Conservation (phyloP, 2,888 invertebrate genomes). For the Nephrotoma appendiculata region DNA sequence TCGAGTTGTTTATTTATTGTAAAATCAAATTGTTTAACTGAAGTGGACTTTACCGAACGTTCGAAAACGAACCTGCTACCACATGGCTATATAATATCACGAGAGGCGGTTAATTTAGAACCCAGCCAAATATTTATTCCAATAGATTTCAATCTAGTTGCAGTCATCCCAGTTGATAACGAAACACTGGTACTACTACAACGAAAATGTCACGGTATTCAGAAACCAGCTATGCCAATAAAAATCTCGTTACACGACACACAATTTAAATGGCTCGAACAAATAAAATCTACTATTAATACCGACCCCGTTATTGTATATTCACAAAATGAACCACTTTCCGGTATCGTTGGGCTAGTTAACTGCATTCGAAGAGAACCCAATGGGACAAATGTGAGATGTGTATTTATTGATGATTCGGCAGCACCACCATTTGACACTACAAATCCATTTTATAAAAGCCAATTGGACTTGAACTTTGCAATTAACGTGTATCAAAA, state of each 20-base stretch:
- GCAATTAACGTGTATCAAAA: slow-evolving; percentile 62
- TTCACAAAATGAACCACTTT: slow-evolving; percentile 48
- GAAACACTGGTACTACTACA: slow-evolving; percentile 25
- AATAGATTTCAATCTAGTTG: slow-evolving; percentile 20
- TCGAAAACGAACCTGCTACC: slow-evolving; percentile 38
- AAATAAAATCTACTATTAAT: slow-evolving; percentile 14
- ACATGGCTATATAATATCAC: slow-evolving; percentile 43
- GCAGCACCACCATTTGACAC: slow-evolving; percentile 51
- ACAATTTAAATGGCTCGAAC: slow-evolving; percentile 24
- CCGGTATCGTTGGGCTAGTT: slow-evolving; percentile 72
- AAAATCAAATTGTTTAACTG: slow-evolving; percentile 17
- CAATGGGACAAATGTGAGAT: slow-evolving; percentile 48
- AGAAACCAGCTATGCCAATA: slow-evolving; percentile 16
- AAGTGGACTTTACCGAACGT: slow-evolving; percentile 28
- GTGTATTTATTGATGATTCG: slow-evolving; percentile 46
- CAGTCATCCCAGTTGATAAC: slow-evolving; percentile 21
- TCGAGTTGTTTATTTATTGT: slow-evolving; percentile 26
- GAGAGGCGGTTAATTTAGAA: slow-evolving; percentile 39
- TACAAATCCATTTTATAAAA: slow-evolving; percentile 45
- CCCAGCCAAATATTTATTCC: slow-evolving; percentile 23
- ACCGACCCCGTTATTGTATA: slow-evolving; percentile 34
- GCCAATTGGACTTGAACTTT: slow-evolving; percentile 56
- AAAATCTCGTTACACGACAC: slow-evolving; percentile 20
- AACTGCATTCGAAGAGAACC: slow-evolving; percentile 75
- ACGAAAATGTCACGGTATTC: slow-evolving; percentile 18